Evolutionary conservation across 2,113 vertebrate species (phyloP).

Genomic region (Grantiella picta): DNA sequence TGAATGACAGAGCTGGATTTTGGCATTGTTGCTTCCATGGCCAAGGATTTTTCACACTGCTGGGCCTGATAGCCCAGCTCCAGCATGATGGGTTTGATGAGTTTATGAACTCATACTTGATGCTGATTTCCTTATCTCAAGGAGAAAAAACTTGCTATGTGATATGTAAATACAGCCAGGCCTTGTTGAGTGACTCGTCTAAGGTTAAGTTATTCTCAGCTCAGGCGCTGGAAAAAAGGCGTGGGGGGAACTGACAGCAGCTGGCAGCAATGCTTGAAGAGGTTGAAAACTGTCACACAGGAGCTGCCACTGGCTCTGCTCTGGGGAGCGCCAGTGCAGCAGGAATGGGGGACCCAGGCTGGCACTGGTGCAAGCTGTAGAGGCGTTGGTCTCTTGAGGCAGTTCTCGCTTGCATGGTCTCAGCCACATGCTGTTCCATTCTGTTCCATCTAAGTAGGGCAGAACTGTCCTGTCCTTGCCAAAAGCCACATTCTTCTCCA

Average conservation of each 20-base stretch:
- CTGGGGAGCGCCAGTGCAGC: neutral
- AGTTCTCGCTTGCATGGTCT: neutral
- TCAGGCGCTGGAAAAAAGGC: accelerated
- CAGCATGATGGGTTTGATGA: neutral
- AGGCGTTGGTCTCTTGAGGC: neutral
- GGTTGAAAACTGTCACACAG: neutral
- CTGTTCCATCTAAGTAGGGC: neutral
- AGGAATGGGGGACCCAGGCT: neutral
- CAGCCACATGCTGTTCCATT: neutral
- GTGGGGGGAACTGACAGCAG: neutral
- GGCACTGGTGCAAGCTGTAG: neutral
- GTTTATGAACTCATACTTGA: neutral
- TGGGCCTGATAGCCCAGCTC: neutral
- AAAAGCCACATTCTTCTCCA: neutral
- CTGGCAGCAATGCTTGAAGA: neutral
- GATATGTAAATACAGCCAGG: neutral
- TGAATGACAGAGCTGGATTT: neutral
- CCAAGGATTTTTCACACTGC: neutral
- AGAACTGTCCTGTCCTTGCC: neutral
- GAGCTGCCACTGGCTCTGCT: neutral
- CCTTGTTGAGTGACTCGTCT: neutral
- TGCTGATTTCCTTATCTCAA: neutral
- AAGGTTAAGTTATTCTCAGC: neutral
- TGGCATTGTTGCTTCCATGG: neutral
- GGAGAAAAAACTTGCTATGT: neutral